A percentile compares a stretch with the other conserved stretches of the same genome.
phyloP scores from a whole-genome alignment of 2,113 vertebrate genomes.

The Piaya cayana region DNA sequence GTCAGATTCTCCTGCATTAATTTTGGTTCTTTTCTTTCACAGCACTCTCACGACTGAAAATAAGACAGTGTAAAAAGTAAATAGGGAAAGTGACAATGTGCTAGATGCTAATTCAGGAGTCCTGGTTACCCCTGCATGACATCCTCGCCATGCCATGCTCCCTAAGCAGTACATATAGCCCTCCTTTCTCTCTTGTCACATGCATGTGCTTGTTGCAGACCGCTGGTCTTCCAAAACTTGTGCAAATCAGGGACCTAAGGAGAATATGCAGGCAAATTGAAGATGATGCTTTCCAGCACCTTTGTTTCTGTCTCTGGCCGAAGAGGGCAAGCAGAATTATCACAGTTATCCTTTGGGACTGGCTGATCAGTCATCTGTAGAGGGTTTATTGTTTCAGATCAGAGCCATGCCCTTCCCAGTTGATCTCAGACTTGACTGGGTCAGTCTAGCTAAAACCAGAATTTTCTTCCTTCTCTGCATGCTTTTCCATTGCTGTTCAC shows the following conservation, averaged over 20 bases:
- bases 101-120: background rate
- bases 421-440: background rate
- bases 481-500: background rate
- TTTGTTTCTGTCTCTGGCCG: background rate
- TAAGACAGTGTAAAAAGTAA: background rate
- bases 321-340: background rate
- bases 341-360: background rate
- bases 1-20: background rate
- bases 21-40: background rate
- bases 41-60: background rate
- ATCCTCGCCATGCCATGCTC: accelerated
- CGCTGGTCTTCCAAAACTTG: background rate
- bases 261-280: background rate
- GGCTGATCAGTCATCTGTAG: background rate
- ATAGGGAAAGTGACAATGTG: background rate
- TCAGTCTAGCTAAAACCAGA: background rate
- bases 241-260: accelerated
- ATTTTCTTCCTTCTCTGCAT: background rate
- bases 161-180: accelerated
- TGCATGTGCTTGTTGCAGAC: background rate
- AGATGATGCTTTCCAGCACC: background rate
- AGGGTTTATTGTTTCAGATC: background rate
- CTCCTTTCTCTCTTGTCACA: accelerated
- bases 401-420: background rate
- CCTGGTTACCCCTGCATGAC: accelerated